Conservation (phyloP, 2,888 invertebrate species). For the Thecocarcelia acutangulata region DNA sequence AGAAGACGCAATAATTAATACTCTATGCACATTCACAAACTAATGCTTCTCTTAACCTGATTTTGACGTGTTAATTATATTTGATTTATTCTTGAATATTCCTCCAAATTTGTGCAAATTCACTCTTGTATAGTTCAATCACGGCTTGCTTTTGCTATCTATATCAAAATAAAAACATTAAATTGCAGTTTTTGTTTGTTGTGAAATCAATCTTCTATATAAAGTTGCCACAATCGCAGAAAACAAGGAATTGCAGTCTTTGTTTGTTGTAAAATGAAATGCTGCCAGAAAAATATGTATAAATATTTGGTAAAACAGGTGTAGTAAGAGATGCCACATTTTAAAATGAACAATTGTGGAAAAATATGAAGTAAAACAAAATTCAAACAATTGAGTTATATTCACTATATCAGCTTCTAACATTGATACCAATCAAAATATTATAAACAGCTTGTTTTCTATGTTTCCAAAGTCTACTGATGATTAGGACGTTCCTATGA, state of each 20-base stretch:
- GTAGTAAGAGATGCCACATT: not conserved
- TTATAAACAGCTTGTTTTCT: no score
- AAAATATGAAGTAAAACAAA: no score
- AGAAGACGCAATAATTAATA: constrained; percentile 38
- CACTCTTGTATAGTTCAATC: constrained; percentile 38
- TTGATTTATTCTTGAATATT: constrained; percentile 60
- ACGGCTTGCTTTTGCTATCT: constrained; percentile 15
- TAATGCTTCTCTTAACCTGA: constrained; percentile 26
- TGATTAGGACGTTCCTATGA: no score
- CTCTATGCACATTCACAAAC: not conserved
- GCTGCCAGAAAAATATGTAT: not conserved
- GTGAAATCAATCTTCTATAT: constrained; percentile 33
- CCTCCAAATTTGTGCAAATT: constrained; percentile 61
- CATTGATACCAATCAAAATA: no score
- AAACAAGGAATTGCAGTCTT: constrained; percentile 11
- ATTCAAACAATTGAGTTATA: no score
- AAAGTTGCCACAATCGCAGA: not conserved
- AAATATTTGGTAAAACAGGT: not conserved
- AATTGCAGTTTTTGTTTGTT: constrained; percentile 22
- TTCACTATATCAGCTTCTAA: no score
- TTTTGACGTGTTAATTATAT: constrained; percentile 30
- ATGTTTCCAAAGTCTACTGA: no score
- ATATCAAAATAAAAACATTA: not conserved
- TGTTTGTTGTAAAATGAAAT: constrained; percentile 45
- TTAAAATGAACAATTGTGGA: not conserved